These are phyloP conservation scores for Rhincodon typus DNA, from an alignment of 2,797 vertebrate species.

Conservation along the genomic window DNA sequence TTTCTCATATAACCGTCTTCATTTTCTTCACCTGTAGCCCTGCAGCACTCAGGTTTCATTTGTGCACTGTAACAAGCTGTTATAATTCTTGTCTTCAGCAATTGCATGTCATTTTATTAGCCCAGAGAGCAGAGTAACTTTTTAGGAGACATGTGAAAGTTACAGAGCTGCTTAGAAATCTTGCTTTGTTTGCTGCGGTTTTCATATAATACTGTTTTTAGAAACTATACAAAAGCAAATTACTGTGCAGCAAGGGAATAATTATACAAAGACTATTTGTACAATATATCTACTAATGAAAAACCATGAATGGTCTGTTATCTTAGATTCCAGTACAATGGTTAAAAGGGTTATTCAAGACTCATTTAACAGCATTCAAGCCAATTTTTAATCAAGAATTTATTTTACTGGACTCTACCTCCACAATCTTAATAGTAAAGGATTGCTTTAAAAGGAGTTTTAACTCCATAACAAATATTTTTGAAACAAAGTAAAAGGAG, in stretches of 20 bases:
- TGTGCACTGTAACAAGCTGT: background rate
- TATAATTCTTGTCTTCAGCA: background rate
- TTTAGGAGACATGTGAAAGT: background rate
- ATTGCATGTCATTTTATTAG: background rate
- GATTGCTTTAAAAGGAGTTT: background rate
- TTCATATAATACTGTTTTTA: background rate
- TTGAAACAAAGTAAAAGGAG: background rate
- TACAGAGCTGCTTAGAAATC: background rate
- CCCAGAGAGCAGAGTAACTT: background rate
- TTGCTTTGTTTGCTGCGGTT: background rate
- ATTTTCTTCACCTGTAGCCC: slow-evolving; percentile 23
- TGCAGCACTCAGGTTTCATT: slow-evolving; percentile 19
- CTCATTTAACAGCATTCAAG: background rate
- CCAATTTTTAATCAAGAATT: slow-evolving; percentile 6
- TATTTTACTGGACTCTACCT: background rate
- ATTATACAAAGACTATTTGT: background rate
- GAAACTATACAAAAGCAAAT: background rate
- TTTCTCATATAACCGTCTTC: background rate
- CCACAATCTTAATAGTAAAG: background rate
- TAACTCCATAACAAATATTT: background rate
- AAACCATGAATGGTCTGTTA: background rate
- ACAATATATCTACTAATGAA: background rate
- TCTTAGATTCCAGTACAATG: background rate
- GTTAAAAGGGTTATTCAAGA: background rate
- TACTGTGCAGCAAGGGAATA: background rate